Base-by-base conservation (phyloP, 1,140 invertebrate genomes). In the Eulimnadia texana region DNA sequence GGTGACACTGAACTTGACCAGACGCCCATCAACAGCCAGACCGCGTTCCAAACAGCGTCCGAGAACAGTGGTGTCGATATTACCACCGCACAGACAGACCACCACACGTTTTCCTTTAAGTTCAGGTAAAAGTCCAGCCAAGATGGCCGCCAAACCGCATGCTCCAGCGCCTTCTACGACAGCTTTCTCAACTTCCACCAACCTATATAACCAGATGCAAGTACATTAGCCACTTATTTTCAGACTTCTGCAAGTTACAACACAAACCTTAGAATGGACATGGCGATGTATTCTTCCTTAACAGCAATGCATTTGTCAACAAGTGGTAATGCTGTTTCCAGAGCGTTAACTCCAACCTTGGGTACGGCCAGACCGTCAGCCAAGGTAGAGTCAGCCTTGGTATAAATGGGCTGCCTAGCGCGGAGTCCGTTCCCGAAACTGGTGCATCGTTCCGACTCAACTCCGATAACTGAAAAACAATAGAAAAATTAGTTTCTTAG, bases 151-250 rank as follows among this genome's bases (percentile, higher is more conserved):
- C 2, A 96, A 72, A 1, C 88, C 89, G 13, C 83, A 80, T 0
- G 91, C 93, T 0, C 92, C 93, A 1, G 89, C 92, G 0, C 89
- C 93, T 73, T 96, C 93, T 1, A 95, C 90, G 1, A 96, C 90
- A 65, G 86, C 88, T 71, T 96, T 95, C 72, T 94, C 91, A 61
- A 84, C 78, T 73, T 96, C 92, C 2, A 93, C 80, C 51, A 95
- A 72, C 20, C 55, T 57, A 1, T 55, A n/a, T 11, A 47, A 11
- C n/a, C 50, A 23, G 10, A 9, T 19, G 19, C 10, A n/a, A 52
- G 9, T 20, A 27, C n/a, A 24, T 56, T 23, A 23, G 22, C 25
- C 9, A 3, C 25, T 52, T 52, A 23, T 52, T 52, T 50, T 50
- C 1, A 0, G 25, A 20, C 19, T 54, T 6, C 28, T 23, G 24